Evolutionary conservation across 1,140 invertebrate genomes (phyloP).

Genomic region (Drusus annulatus): DNA sequence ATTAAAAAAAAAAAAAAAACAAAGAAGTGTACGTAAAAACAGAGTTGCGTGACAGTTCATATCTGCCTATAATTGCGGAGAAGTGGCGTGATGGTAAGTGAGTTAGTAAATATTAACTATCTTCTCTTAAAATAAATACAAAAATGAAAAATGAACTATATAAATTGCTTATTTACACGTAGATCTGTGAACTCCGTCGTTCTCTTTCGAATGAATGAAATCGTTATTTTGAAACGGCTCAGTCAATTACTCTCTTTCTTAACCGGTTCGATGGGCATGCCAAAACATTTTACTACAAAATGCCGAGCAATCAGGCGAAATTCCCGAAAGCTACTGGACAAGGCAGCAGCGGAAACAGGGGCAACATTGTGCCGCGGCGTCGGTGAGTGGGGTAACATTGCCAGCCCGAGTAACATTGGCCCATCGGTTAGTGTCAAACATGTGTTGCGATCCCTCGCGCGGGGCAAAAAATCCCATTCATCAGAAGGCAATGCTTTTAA

Average conservation of each 20-base stretch:
- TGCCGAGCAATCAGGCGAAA: constrained; percentile 24
- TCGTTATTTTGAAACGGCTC: background rate
- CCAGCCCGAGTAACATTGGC: background rate
- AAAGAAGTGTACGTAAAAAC: too few species aligned
- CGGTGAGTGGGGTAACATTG: background rate
- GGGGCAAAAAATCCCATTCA: constrained; percentile 47
- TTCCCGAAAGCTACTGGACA: constrained; percentile 12
- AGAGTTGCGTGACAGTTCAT: too few species aligned
- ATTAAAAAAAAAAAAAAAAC: too few species aligned
- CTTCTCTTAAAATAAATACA: too few species aligned
- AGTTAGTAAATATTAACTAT: too few species aligned
- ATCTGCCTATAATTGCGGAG: too few species aligned
- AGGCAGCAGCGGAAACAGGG: background rate
- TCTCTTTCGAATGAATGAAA: too few species aligned
- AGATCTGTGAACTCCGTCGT: too few species aligned
- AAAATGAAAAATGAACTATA: too few species aligned
- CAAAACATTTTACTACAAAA: constrained; percentile 29
- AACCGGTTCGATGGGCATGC: constrained; percentile 6
- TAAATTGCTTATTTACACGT: too few species aligned
- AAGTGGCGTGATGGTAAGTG: too few species aligned
- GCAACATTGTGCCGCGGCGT: too few species aligned
- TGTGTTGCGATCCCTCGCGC: constrained; percentile 37
- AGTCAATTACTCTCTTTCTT: constrained; percentile 11
- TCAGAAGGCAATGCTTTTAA: constrained; percentile 44
- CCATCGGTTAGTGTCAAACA: constrained; percentile 53